Evolutionary conservation across 2,888 invertebrate genomes (phyloP).

Genomic region (Malthinus seriepunctatus): DNA sequence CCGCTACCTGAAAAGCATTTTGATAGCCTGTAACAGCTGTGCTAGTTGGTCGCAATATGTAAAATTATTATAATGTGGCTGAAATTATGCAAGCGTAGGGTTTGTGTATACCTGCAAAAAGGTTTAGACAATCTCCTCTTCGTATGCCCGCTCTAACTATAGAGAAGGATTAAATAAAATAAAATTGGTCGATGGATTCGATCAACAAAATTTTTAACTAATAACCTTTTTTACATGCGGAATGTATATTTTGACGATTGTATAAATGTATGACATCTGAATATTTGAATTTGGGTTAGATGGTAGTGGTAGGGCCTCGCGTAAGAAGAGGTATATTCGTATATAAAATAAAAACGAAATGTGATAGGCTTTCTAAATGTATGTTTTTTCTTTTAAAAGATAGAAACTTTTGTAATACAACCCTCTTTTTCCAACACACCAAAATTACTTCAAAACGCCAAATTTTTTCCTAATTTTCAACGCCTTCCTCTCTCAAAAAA

Average conservation of each 20-base stretch:
- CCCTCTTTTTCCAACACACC: neutral
- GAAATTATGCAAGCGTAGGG: conserved; percentile 41
- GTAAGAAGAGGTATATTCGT: conserved; percentile 17
- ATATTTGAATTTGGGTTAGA: conserved; percentile 40
- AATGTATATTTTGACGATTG: conserved; percentile 28
- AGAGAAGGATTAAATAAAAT: conserved; percentile 46
- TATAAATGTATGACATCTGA: conserved; percentile 39
- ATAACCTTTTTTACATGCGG: conserved; percentile 10
- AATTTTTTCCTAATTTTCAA: too few relatives aligned
- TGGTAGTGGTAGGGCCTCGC: conserved; percentile 16
- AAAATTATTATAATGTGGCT: conserved; percentile 44
- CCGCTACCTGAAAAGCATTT: conserved; percentile 17
- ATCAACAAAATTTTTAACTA: conserved; percentile 17
- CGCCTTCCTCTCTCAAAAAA: neutral
- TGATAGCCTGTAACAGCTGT: conserved; percentile 25
- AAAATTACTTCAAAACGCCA: too few relatives aligned
- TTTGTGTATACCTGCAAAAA: conserved; percentile 42
- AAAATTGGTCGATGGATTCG: conserved; percentile 27
- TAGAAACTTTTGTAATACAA: conserved; percentile 5
- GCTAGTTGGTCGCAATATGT: conserved; percentile 23
- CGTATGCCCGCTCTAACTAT: conserved; percentile 13
- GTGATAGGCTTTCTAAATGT: conserved; percentile 29
- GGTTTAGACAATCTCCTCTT: conserved; percentile 33
- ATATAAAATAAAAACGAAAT: conserved; percentile 30
- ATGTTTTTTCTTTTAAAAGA: conserved; percentile 19